Base-by-base conservation (phyloP, 1,140 invertebrate genomes). In the Scaptomyza montana region DNA sequence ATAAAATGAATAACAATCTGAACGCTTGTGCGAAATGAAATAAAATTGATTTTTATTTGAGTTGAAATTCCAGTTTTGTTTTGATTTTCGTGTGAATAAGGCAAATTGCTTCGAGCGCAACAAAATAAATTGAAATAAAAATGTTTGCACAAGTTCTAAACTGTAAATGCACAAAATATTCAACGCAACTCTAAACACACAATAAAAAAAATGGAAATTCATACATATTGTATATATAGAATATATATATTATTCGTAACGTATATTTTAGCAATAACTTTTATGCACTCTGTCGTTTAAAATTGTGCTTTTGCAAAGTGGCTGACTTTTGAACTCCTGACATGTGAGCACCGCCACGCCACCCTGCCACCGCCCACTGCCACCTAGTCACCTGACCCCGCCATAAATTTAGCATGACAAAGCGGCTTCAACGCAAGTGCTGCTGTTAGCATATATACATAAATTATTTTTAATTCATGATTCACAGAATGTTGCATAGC, bases 261-360 rank as follows among this genome's bases (percentile, higher is more conserved):
- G 45, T 47, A 68, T 86, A 78, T 78, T 79, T 30, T 81, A 62
- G 74, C 82, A 81, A 81, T 81, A 87, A 87, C 77, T 80, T 80
- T 73, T 80, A 50, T 55, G 74, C 71, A 46, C 30, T 84, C 57
- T 61, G 43, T 6, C 59, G 41, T 75, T 80, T 85, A 74, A 84
- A 76, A 74, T 43, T 43, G 39, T 70, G 57, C 46, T 67, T 67
- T 28, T 79, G 59, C 54, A 70, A 75, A 82, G 60, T 78, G 76
- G 80, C 63, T 60, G 79, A 75, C 75, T 87, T 81, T 75, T 71
- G 74, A 85, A 79, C 77, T 72, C 41, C 56, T 28, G 39, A 78
- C 57, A 62, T 69, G 45, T 64, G 39, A 25, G 19, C 47, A 12
- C 6, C 43, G 33, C 16, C 30, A 33, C 30, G 5, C 30, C 30